A percentile compares a stretch with the other conserved stretches of the same genome.
Evolutionary conservation across 2,888 invertebrate genomes (phyloP).

Genomic region (Busseola fusca): DNA sequence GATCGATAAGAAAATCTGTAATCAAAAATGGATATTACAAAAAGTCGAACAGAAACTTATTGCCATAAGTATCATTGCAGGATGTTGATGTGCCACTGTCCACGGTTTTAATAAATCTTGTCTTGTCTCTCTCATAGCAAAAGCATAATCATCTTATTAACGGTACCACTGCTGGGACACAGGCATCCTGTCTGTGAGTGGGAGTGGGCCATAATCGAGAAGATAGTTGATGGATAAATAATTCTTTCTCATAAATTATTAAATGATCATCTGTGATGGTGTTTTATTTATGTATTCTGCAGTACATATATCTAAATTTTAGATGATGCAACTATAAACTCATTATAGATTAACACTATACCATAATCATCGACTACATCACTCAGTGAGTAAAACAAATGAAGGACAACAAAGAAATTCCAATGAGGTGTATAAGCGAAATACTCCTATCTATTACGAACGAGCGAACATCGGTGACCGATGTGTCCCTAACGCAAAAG

Average conservation of each 20-base stretch:
- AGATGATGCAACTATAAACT: not conserved
- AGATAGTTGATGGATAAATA: not conserved
- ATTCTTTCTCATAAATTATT: not conserved
- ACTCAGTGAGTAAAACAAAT: not conserved
- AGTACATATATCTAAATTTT: too few relatives aligned
- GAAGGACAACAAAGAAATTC: not conserved
- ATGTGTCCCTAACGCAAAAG: too few relatives aligned
- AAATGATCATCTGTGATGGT: not conserved
- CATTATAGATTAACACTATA: not conserved
- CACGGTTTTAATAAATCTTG: not conserved
- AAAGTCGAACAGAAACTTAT: not conserved
- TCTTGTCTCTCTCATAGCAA: not conserved
- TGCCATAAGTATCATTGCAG: slow-evolving; percentile 4
- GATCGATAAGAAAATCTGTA: slow-evolving; percentile 63
- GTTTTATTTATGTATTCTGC: not conserved
- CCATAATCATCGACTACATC: not conserved
- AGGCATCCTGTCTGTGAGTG: not conserved
- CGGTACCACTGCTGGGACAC: not conserved
- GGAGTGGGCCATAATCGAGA: not conserved
- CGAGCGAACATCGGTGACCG: not conserved
- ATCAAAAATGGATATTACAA: not conserved
- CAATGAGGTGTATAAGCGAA: not conserved
- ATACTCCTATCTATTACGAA: not conserved
- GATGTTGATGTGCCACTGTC: not conserved
- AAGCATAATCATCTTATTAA: not conserved